These are phyloP conservation scores for Notolepis coatsorum DNA, from an alignment of 2,797 vertebrate genomes.

Conservation along the genomic window DNA sequence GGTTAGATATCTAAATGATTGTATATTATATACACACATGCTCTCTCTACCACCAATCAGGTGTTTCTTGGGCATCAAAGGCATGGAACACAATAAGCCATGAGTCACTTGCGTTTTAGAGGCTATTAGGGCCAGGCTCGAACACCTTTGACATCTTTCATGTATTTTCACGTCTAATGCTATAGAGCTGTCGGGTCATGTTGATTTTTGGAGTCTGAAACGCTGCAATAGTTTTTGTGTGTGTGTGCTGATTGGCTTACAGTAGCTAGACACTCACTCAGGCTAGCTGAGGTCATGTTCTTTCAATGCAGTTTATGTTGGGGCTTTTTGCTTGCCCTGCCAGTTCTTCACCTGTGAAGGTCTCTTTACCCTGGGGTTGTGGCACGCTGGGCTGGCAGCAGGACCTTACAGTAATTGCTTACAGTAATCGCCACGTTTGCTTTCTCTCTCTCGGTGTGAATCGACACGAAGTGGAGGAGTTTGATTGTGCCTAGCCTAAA, in stretches of 20 bases:
- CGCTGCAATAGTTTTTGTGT: not conserved
- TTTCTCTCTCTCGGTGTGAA: conserved; percentile 15
- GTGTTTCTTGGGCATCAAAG: not conserved
- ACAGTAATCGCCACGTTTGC: conserved; percentile 35
- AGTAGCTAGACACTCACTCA: conserved; percentile 19
- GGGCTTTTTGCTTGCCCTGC: conserved; percentile 40
- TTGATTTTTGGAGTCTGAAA: conserved; percentile 1
- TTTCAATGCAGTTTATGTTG: conserved; percentile 23
- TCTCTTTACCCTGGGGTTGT: conserved; percentile 29
- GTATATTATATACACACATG: not conserved
- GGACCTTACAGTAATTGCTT: conserved; percentile 26
- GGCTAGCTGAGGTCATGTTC: conserved; percentile 39
- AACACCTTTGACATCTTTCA: not conserved
- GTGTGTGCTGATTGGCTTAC: not conserved
- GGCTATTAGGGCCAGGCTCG: not conserved
- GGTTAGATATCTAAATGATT: not conserved
- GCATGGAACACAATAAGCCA: not conserved
- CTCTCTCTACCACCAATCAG: not conserved
- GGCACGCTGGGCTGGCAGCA: conserved; percentile 10
- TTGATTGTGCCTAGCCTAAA: not conserved
- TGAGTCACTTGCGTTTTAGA: not conserved
- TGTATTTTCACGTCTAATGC: not conserved
- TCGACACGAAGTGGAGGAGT: conserved; percentile 9
- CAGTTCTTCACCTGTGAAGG: conserved; percentile 7
- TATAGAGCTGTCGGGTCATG: not conserved